Conservation (phyloP, 2,888 invertebrate genomes). For the Parthenolecanium corni region DNA sequence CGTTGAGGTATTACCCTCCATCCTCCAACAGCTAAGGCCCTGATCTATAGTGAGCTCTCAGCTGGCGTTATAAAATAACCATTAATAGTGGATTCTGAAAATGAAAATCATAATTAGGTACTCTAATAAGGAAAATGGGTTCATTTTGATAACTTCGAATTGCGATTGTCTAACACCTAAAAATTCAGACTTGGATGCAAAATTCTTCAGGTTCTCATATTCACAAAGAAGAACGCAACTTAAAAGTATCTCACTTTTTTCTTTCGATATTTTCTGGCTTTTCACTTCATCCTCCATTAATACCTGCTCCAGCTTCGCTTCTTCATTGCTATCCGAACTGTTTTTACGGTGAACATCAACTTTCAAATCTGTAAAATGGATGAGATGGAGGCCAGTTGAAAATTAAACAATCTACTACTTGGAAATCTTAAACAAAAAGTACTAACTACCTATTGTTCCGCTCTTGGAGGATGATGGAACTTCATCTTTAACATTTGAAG, state of each 20-base stretch:
- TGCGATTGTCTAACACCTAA: too few relatives aligned
- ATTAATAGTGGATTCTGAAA: too few relatives aligned
- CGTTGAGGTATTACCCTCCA: too few relatives aligned
- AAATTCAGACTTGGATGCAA: too few relatives aligned
- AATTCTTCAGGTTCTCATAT: too few relatives aligned
- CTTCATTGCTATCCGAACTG: slow-evolving; percentile 76
- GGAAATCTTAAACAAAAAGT: not conserved
- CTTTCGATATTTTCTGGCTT: slow-evolving; percentile 14
- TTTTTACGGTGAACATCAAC: slow-evolving; percentile 88
- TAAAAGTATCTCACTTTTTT: slow-evolving; percentile 6
- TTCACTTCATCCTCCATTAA: slow-evolving; percentile 34
- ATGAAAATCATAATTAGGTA: too few relatives aligned
- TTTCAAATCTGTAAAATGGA: slow-evolving; percentile 63
- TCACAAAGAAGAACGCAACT: too few relatives aligned
- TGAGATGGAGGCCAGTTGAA: not conserved
- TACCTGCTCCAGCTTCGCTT: slow-evolving; percentile 39
- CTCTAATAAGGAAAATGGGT: too few relatives aligned
- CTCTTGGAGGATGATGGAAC: slow-evolving; percentile 1
- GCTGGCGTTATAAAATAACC: too few relatives aligned
- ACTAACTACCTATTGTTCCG: slow-evolving; percentile 14
- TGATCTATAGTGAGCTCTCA: too few relatives aligned
- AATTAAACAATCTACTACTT: not conserved
- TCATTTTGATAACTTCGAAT: too few relatives aligned
- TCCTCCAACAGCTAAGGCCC: too few relatives aligned
- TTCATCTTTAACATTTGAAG: slow-evolving; percentile 16